Evolutionary conservation across 1,140 invertebrate genomes (phyloP), one percentile per base, ranked within the genome.

Genomic region (Andricus grossulariae): DNA sequence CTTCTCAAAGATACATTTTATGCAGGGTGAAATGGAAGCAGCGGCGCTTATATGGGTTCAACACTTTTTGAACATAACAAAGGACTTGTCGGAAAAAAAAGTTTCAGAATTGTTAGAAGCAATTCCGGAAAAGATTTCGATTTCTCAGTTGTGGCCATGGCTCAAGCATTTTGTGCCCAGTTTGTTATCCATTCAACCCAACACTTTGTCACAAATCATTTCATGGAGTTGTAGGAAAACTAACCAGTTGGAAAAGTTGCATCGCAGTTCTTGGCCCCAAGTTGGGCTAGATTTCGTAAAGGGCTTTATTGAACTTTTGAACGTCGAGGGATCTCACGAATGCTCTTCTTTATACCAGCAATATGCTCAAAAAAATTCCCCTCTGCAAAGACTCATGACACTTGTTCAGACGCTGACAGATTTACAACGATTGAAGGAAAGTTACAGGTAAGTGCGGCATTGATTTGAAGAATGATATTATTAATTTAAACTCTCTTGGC

Each of bases 1-100:
- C 15, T 60, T 60, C 3, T 32, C n/a, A 49, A 72, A 71, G 19
- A 50, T 66, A 2, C 13, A 50, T 75, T 71, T 32, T 71, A 50
- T 75, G 71, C 39, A 90, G 85, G 85, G 86, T 71, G 78, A 89
- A 79, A 60, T 91, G n/a, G 83, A 88, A 81, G 77, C 83, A 73
- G 89, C 89, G n/a, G 78, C 84, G 55, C 80, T 89, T 10, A 90
- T 91, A 78, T 91, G 90, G 90, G 85, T 77, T 0, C 83, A 88
- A 51, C 85, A 88, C 75, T 79, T 84, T 18, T 73, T 83, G n/a
- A 76, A 79, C 19, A 80, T 90, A 21, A 66, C 73, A 1, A 75
- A 83, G 50, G 8, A 78, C 25, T 21, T 90, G 45, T 76, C 80
- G 10, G 57, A 50, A 13, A 73, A 83, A 39, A 79, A 49, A 45